A percentile compares a stretch with the other conserved stretches of the same genome.
Conservation (phyloP, 2,113 vertebrate genomes). For the Smithornis capensis region DNA sequence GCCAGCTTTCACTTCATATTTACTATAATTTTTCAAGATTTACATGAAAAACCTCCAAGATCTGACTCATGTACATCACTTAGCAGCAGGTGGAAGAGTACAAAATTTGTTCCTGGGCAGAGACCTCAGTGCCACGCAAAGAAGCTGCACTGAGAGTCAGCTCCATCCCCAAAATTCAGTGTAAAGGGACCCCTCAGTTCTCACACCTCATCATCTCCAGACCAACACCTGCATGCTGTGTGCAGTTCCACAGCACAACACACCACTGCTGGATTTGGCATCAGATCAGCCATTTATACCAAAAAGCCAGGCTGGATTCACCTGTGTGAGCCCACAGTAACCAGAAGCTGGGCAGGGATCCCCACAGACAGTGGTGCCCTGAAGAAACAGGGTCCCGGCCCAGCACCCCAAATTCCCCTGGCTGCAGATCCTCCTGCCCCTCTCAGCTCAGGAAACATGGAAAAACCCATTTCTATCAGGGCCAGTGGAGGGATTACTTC, state of each 20-base stretch:
- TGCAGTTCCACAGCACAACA: neutral
- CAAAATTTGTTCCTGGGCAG: fast-evolving
- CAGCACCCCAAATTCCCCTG: fast-evolving
- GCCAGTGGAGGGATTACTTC: neutral
- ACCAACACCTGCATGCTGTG: fast-evolving
- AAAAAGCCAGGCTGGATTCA: no score
- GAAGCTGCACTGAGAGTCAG: fast-evolving
- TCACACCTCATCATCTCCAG: neutral
- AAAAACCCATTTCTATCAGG: fast-evolving
- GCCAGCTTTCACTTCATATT: fast-evolving
- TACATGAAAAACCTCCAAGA: fast-evolving
- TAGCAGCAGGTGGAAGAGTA: neutral
- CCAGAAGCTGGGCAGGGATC: fast-evolving
- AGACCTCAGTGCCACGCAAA: neutral
- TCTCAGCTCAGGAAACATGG: fast-evolving
- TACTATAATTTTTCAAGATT: fast-evolving
- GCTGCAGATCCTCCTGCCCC: fast-evolving
- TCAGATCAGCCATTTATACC: fast-evolving
- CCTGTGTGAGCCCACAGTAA: fast-evolving
- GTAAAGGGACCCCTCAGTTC: fast-evolving
- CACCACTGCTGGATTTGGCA: fast-evolving
- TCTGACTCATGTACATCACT: fast-evolving
- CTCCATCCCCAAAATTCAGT: fast-evolving
- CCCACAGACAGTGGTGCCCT: fast-evolving
- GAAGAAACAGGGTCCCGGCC: fast-evolving